phyloP scores from a whole-genome alignment of 2,797 vertebrate species.

The Eulemur albifrons region DNA sequence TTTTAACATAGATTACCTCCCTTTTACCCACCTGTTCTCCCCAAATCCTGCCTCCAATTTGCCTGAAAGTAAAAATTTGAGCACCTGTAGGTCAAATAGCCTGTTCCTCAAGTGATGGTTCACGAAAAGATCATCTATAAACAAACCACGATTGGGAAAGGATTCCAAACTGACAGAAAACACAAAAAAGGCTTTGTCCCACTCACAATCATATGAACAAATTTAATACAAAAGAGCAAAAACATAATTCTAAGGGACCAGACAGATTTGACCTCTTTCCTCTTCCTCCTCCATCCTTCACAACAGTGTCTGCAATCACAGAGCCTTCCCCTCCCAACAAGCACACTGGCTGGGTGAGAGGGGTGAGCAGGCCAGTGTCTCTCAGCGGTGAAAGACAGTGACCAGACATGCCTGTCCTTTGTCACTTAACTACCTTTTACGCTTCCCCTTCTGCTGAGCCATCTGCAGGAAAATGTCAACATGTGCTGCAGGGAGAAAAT shows the following conservation, averaged over 20 bases:
- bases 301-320: not conserved
- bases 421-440: slow-evolving; percentile 55
- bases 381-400: slow-evolving; percentile 17
- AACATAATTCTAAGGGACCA: not conserved
- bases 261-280: not conserved
- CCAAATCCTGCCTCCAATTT: not conserved
- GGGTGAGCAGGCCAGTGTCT: not conserved
- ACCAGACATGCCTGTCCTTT: slow-evolving; percentile 63
- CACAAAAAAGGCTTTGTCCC: not conserved
- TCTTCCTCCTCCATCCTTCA: not conserved
- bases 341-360: not conserved
- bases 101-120: not conserved
- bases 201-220: not conserved
- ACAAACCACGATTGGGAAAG: not conserved
- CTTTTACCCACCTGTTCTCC: not conserved
- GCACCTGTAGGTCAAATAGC: not conserved
- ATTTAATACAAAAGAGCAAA: not conserved
- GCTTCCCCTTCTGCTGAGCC: slow-evolving; percentile 57
- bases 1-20: not conserved
- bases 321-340: not conserved
- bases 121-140: not conserved
- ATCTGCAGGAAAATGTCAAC: slow-evolving; percentile 74
- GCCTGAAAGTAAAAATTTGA: slow-evolving; percentile 18
- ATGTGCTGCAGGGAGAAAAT: slow-evolving; percentile 62
- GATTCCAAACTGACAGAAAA: not conserved